These are phyloP conservation scores for Lasioglossum marginatum DNA, from an alignment of 2,888 invertebrate genomes.

Conservation along the genomic window DNA sequence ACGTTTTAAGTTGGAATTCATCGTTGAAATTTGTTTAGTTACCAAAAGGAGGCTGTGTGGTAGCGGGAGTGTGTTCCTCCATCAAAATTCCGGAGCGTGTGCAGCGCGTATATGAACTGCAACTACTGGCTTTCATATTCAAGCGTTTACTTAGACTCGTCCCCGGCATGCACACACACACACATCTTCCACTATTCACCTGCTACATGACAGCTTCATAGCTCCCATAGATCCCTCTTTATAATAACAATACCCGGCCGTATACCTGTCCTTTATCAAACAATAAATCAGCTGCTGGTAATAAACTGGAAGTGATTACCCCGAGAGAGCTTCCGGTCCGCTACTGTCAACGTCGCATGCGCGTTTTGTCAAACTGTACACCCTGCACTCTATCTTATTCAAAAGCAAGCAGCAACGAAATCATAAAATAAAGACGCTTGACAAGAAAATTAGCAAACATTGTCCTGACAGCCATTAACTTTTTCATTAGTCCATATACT, in stretches of 20 bases:
- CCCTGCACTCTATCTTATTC: background rate
- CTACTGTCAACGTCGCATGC: background rate
- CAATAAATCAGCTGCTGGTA: conserved; percentile 63
- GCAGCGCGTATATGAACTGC: conserved; percentile 61
- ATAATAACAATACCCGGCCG: conserved; percentile 51
- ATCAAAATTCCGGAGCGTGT: conserved; percentile 72
- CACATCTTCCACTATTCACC: conserved; percentile 32
- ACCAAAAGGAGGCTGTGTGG: conserved; percentile 41
- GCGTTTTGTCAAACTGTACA: background rate
- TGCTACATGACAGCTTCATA: conserved; percentile 55
- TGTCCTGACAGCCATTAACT: background rate
- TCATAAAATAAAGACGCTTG: background rate
- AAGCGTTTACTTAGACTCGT: conserved; percentile 50
- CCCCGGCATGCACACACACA: conserved; percentile 11
- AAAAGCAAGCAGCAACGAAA: background rate
- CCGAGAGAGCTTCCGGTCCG: conserved; percentile 40
- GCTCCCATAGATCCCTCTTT: conserved; percentile 52
- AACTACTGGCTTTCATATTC: conserved; percentile 61
- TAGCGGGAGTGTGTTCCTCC: conserved; percentile 67
- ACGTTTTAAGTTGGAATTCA: conserved; percentile 21
- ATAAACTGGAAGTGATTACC: conserved; percentile 72
- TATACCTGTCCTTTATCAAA: conserved; percentile 38
- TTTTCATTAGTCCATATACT: background rate
- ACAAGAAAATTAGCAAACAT: background rate
- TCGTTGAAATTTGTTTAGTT: conserved; percentile 32